Conservation (phyloP, 2,797 vertebrate species). For the Micrastur ruficollis region DNA sequence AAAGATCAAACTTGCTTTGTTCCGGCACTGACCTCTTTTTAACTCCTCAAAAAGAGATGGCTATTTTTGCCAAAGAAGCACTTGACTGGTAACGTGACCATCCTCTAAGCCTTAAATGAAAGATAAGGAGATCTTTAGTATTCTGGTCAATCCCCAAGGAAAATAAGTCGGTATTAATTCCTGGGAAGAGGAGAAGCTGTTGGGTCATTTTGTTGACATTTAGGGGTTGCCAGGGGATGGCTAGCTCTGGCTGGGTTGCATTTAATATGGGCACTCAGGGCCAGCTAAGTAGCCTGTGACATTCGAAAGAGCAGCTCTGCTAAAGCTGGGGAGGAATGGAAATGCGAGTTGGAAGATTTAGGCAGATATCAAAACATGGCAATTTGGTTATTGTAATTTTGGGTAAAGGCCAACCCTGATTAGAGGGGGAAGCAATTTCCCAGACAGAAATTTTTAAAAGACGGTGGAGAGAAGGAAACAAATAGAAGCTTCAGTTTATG, state of each 20-base stretch:
- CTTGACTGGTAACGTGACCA: not conserved
- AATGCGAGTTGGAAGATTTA: not conserved
- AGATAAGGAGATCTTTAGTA: not conserved
- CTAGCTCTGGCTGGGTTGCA: not conserved
- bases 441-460: not conserved
- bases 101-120: not conserved
- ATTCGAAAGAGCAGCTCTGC: not conserved
- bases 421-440: not conserved
- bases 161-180: not conserved
- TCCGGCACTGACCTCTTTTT: not conserved
- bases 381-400: not conserved
- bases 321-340: not conserved
- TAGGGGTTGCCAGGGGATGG: not conserved
- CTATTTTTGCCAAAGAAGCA: not conserved
- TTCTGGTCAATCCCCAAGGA: not conserved
- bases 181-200: not conserved
- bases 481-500: not conserved
- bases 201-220: not conserved
- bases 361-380: not conserved
- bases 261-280: accelerated
- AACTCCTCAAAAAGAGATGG: not conserved
- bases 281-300: not conserved
- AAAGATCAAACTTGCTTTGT: not conserved
- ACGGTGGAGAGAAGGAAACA: not conserved
- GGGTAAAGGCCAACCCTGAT: not conserved